Base-by-base conservation (phyloP, 64 coral and sea anemone genomes). In the Dendronephthya gigantea region DNA sequence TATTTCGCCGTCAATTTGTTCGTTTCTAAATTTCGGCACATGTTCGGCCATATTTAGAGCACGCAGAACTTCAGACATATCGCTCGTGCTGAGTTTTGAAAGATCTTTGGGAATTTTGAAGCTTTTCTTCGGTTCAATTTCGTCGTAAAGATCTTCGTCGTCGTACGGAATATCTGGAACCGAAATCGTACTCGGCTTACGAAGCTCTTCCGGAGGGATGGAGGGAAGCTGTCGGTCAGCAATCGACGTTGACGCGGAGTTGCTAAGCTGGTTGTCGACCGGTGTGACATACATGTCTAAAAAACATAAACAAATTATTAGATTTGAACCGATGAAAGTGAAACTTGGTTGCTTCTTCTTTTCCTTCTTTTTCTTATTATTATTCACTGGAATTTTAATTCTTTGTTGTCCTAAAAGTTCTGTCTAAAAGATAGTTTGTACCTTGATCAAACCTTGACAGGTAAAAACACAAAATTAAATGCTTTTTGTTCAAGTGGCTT, bases 281-380 rank as follows among this genome's bases (percentile, higher is more conserved):
- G 72, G 72, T 34, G 72, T 79, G 72, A 79, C 72, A 29, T 79
- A 79, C 72, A 79, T 79, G 72, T 79, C 72, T 79, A 39, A 79
- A 79, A 79, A 45, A 6, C 11, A 45, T 45, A 45, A 45, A 45
- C 41, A 11, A 45, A 45, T 45, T 4, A 45, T 45, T 45, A 45
- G 41, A 45, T 45, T n/a, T n/a, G n/a, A n/a, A 11, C 41, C 41
- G 41, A 4, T 45, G 41, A 6, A 45, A 11, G 41, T 45, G n/a
- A n/a, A n/a, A n/a, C n/a, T n/a, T n/a, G n/a, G n/a, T n/a, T n/a
- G n/a, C n/a, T n/a, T n/a, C n/a, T n/a, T n/a, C n/a, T n/a, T n/a
- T n/a, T n/a, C n/a, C n/a, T n/a, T n/a, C n/a, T n/a, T n/a, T n/a
- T n/a, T n/a, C n/a, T n/a, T n/a, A n/a, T n/a, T n/a, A n/a, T n/a